Percentiles rank a stretch among this genome's conserved stretches.
phyloP scores from a whole-genome alignment of 2,797 vertebrate species.

The Dipus sagitta region DNA sequence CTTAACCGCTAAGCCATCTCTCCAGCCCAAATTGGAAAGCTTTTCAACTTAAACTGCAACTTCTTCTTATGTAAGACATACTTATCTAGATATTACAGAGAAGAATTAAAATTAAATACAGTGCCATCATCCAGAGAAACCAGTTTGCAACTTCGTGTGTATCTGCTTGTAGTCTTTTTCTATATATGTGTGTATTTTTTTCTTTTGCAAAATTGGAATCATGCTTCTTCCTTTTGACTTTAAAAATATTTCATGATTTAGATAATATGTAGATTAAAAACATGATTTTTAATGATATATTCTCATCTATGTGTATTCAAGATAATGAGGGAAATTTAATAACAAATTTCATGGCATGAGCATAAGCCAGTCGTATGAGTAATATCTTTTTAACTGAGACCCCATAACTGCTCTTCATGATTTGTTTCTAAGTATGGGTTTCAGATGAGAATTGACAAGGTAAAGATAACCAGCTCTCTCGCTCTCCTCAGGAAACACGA shows the following conservation, averaged over 20 bases:
- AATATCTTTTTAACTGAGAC: no score
- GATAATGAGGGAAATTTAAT: not conserved
- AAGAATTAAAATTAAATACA: conserved; percentile 28
- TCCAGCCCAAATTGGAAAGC: no score
- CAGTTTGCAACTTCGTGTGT: not conserved
- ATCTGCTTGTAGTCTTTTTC: not conserved
- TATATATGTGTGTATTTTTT: not conserved
- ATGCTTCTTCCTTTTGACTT: not conserved
- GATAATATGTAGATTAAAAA: conserved; percentile 19
- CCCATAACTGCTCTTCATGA: not conserved
- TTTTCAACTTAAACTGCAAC: not conserved
- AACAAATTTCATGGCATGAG: not conserved
- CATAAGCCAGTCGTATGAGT: not conserved
- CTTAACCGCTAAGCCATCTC: no score
- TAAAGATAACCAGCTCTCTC: not conserved
- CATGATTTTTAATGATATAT: not conserved
- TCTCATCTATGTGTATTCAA: not conserved
- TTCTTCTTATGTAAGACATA: conserved; percentile 25
- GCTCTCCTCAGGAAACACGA: rapidly evolving
- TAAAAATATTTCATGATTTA: not conserved
- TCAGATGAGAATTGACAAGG: no score
- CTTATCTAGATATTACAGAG: conserved; percentile 24
- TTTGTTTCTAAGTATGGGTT: not conserved
- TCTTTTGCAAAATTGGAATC: not conserved
- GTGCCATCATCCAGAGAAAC: not conserved